These are phyloP conservation scores for Macrotus californicus DNA, from an alignment of 2,113 vertebrate genomes.

Conservation along the genomic window DNA sequence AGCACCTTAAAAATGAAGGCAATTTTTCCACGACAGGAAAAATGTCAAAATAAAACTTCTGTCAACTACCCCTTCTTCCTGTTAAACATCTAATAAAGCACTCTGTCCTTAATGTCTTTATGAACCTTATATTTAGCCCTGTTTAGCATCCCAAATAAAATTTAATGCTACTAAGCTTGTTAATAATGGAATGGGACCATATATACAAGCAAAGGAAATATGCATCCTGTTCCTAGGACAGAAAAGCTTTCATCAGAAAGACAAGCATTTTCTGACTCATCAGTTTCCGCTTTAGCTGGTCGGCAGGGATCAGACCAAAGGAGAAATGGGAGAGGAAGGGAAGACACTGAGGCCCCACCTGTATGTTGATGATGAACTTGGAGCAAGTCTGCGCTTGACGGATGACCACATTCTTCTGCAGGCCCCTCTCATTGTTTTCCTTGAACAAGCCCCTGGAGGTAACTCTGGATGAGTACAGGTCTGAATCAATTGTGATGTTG, in stretches of 20 bases:
- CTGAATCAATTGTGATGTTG: conserved; percentile 88
- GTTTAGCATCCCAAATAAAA: not conserved
- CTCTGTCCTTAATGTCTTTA: not conserved
- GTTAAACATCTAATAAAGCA: not conserved
- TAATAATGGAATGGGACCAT: not conserved
- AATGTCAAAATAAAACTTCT: not conserved
- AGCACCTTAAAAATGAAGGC: not conserved
- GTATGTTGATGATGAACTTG: conserved; percentile 82
- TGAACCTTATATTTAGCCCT: not conserved
- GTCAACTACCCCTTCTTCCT: not conserved
- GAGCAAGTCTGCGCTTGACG: conserved; percentile 69
- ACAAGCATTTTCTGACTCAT: not conserved
- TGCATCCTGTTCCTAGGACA: not conserved
- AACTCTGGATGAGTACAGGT: conserved; percentile 85
- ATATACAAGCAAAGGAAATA: not conserved
- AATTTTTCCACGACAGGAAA: not conserved
- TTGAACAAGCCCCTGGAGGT: conserved; percentile 89
- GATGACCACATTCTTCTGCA: conserved; percentile 79
- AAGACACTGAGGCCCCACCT: conserved; percentile 77
- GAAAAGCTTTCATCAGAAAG: not conserved
- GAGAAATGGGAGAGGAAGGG: not conserved
- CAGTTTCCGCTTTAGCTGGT: not conserved
- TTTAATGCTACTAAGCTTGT: not conserved
- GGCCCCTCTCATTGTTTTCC: conserved; percentile 84
- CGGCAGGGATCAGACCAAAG: not conserved